Percentiles rank a stretch among this genome's conserved stretches.
Conservation (phyloP, 2,888 invertebrate genomes). For the Aphidoletes aphidimyza region DNA sequence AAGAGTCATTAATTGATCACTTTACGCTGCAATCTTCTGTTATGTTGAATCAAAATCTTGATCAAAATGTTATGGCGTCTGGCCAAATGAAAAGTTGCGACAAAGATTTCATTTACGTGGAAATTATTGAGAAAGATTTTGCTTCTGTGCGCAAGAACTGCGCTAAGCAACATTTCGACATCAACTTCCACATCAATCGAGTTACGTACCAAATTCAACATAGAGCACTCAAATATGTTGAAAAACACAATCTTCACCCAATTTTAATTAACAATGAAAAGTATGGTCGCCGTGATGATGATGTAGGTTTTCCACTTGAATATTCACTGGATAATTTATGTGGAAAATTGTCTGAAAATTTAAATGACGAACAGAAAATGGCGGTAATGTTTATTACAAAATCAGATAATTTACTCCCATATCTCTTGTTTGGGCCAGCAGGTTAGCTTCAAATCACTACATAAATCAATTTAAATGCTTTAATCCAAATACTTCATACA, state of each 20-base stretch:
- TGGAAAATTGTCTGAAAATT: background rate
- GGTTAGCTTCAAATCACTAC: background rate
- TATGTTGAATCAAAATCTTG: too few species aligned
- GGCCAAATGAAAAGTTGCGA: background rate
- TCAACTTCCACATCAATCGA: background rate
- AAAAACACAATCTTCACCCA: background rate
- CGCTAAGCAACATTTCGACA: background rate
- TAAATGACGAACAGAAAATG: background rate
- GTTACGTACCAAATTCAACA: background rate
- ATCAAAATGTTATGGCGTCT: too few species aligned
- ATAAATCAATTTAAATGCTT: too few species aligned
- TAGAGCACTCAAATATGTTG: background rate
- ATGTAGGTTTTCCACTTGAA: too few species aligned
- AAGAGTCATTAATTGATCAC: too few species aligned
- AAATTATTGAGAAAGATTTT: background rate
- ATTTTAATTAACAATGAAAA: background rate
- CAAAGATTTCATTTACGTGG: background rate
- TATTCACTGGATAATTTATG: background rate
- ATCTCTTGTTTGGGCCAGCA: background rate
- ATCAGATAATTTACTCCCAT: background rate
- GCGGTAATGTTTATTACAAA: background rate
- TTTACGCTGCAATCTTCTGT: too few species aligned
- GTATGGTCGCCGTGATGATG: background rate
- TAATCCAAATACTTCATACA: too few species aligned
- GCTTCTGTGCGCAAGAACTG: background rate